phyloP scores from a whole-genome alignment of 2,797 vertebrate species.

The Chaenodraco wilsoni region DNA sequence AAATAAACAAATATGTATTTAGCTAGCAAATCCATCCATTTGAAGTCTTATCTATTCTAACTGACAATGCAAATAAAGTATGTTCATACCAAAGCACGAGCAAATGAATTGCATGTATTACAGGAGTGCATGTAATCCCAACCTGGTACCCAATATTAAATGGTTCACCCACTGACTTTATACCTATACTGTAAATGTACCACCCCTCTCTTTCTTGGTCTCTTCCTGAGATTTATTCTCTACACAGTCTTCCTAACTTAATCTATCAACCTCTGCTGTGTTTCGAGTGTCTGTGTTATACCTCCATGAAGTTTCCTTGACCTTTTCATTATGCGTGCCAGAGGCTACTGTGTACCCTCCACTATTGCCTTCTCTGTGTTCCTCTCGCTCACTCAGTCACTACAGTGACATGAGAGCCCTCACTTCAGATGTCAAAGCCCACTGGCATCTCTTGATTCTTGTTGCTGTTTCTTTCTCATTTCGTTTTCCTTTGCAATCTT shows the following conservation, averaged over 20 bases:
- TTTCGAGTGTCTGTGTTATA: conserved; percentile 35
- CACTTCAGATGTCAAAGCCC: conserved; percentile 26
- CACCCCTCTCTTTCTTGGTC: too few relatives aligned
- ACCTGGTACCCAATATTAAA: background rate
- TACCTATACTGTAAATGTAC: background rate
- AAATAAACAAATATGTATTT: background rate
- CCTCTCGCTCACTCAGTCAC: conserved; percentile 29
- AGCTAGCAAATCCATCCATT: background rate
- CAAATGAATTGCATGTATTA: background rate
- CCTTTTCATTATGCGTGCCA: conserved; percentile 62
- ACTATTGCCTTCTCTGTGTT: conserved; percentile 49
- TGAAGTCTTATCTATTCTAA: background rate
- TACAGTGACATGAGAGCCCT: conserved; percentile 46
- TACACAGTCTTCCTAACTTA: conserved; percentile 26
- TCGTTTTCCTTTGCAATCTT: conserved; percentile 43
- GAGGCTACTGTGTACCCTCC: conserved; percentile 46
- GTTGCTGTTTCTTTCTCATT: conserved; percentile 27
- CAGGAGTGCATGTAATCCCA: background rate
- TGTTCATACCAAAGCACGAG: background rate
- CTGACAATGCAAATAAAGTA: background rate
- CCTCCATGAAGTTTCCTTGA: conserved; percentile 55
- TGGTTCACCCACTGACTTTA: background rate
- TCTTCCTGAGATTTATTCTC: background rate
- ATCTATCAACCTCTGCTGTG: conserved; percentile 16
- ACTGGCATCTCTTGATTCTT: conserved; percentile 28